Conservation (phyloP, 2,888 invertebrate genomes). For the Troglohyphantes excavatus region DNA sequence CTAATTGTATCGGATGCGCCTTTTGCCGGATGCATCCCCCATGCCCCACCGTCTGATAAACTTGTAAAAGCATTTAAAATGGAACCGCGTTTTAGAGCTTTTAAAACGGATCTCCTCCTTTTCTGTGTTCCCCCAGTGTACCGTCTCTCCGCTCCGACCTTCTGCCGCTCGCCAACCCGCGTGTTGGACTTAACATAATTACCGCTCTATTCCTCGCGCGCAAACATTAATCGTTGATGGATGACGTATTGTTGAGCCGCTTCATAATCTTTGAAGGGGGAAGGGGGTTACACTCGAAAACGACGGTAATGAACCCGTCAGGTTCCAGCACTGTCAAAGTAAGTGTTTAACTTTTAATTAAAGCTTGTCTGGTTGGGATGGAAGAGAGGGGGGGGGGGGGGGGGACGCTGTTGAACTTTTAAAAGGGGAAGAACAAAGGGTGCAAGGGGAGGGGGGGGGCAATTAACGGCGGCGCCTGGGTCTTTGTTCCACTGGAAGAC, state of each 20-base stretch:
- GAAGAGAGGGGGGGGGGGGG: slow-evolving; percentile 22
- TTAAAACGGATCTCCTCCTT: slow-evolving; percentile 75
- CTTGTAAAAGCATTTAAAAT: slow-evolving; percentile 76
- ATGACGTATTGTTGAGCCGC: slow-evolving; percentile 74
- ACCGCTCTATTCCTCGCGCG: slow-evolving; percentile 72
- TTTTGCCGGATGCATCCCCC: slow-evolving; percentile 68
- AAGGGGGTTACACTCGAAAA: slow-evolving; percentile 43
- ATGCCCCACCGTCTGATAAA: slow-evolving; percentile 63
- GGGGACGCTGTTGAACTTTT: slow-evolving; percentile 73
- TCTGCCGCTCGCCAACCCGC: slow-evolving; percentile 5
- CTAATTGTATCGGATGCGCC: slow-evolving; percentile 77
- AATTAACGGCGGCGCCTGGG: slow-evolving; percentile 67
- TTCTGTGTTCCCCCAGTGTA: slow-evolving; percentile 64
- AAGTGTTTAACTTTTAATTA: slow-evolving; percentile 78
- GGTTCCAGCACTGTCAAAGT: slow-evolving; percentile 70
- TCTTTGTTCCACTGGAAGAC: slow-evolving; percentile 60
- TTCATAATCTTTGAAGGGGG: slow-evolving; percentile 68
- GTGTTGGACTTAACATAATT: slow-evolving; percentile 74
- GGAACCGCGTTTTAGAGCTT: slow-evolving; percentile 67
- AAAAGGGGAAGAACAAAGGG: slow-evolving; percentile 39
- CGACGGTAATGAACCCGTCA: slow-evolving; percentile 76
- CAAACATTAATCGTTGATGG: slow-evolving; percentile 77
- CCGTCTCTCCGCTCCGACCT: not conserved
- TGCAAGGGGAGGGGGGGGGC: slow-evolving; percentile 34
- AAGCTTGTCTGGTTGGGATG: slow-evolving; percentile 52